Evolutionary conservation across 2,888 invertebrate genomes (phyloP).

Genomic region (Limenitis camilla): DNA sequence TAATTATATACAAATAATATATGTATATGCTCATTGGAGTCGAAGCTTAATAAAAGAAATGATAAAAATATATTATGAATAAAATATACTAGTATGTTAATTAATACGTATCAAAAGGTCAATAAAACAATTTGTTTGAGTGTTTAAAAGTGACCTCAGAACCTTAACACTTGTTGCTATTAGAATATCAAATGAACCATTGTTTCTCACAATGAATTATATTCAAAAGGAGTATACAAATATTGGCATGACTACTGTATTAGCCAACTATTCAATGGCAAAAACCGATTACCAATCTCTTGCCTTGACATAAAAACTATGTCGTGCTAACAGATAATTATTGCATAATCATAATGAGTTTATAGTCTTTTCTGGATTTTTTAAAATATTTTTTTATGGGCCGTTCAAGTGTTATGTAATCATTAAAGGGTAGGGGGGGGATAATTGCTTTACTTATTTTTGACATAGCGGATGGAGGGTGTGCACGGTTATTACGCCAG

Average conservation of each 20-base stretch:
- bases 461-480: background rate
- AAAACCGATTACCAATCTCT: slow-evolving; percentile 20
- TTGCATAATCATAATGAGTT: background rate
- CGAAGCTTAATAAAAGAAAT: too few species aligned
- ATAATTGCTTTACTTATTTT: background rate
- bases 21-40: too few species aligned
- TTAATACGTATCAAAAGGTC: too few species aligned
- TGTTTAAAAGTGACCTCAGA: too few species aligned
- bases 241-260: slow-evolving; percentile 18
- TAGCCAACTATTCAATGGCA: slow-evolving; percentile 17
- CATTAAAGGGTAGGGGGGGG: too few species aligned
- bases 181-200: background rate
- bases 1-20: too few species aligned
- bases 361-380: too few species aligned
- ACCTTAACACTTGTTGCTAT: background rate
- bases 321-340: slow-evolving; percentile 26
- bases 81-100: too few species aligned
- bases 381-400: too few species aligned
- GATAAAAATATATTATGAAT: too few species aligned
- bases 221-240: slow-evolving; percentile 16
- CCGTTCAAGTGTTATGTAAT: too few species aligned
- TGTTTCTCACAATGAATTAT: slow-evolving; percentile 6
- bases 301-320: slow-evolving; percentile 31
- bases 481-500: background rate
- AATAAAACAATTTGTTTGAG: too few species aligned